A percentile compares a stretch with the other conserved stretches of the same genome.
phyloP scores from a whole-genome alignment of 2,888 invertebrate species.

The Sinentomon sp. region DNA sequence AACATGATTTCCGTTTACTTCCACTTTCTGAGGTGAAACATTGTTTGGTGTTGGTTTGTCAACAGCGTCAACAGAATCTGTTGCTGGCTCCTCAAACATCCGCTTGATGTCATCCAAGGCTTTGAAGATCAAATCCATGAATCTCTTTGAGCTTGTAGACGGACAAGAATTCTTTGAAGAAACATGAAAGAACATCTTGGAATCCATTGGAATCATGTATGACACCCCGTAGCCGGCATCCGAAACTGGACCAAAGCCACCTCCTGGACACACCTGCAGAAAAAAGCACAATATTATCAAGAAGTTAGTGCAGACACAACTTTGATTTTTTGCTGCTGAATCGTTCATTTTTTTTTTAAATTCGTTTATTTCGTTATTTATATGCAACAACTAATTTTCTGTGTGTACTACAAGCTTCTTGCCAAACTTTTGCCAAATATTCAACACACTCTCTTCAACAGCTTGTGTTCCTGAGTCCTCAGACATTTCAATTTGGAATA shows the following conservation, averaged over 20 bases:
- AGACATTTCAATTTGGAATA: too few species aligned
- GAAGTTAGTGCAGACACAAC: too few species aligned
- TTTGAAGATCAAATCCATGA: conserved; percentile 21
- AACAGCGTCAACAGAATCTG: too few species aligned
- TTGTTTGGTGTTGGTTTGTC: too few species aligned
- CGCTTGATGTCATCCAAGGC: conserved; percentile 21
- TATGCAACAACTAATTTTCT: too few species aligned
- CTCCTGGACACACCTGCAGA: conserved; percentile 23
- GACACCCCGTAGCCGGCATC: conserved; percentile 25
- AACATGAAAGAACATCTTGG: conserved; percentile 24
- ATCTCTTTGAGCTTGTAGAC: conserved; percentile 21
- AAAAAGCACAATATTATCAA: conserved; percentile 1
- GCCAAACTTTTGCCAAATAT: background rate
- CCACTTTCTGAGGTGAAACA: too few species aligned
- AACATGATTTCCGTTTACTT: too few species aligned
- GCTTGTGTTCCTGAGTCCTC: too few species aligned
- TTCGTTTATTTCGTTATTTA: too few species aligned
- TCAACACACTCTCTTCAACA: background rate
- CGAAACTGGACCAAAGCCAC: conserved; percentile 25
- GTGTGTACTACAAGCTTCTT: background rate
- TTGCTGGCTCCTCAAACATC: conserved; percentile 20
- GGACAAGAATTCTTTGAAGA: conserved; percentile 22
- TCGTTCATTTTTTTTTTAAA: too few species aligned
- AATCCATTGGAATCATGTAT: conserved; percentile 24
- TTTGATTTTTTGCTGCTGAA: too few species aligned